A percentile compares a stretch with the other conserved stretches of the same genome.
phyloP scores from a whole-genome alignment of 1,140 invertebrate species.

The Drosophila littoralis region DNA sequence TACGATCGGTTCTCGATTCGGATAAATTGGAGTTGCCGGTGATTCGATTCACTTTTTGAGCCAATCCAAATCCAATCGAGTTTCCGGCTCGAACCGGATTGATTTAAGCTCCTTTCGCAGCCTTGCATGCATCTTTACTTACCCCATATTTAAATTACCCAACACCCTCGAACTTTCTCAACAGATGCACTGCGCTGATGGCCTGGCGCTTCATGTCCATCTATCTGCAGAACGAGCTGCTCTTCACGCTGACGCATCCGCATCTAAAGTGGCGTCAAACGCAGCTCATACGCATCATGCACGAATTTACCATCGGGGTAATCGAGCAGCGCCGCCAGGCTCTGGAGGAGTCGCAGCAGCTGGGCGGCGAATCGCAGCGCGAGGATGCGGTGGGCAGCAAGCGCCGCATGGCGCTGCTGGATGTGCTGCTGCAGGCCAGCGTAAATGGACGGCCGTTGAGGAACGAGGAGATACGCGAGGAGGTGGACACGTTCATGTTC shows the following conservation, averaged over 20 bases:
- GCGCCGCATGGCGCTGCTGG: constrained; percentile 88
- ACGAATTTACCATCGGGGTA: constrained; percentile 88
- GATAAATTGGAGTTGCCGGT: too few relatives aligned
- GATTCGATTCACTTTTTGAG: too few relatives aligned
- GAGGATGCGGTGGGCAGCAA: constrained; percentile 75
- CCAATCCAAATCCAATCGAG: too few relatives aligned
- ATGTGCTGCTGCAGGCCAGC: constrained; percentile 87
- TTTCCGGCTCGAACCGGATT: too few relatives aligned
- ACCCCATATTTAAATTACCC: too few relatives aligned
- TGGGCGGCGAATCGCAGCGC: neutral
- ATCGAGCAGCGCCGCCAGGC: constrained; percentile 79
- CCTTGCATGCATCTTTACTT: too few relatives aligned
- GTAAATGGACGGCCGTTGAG: constrained; percentile 85
- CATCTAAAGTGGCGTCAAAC: constrained; percentile 85
- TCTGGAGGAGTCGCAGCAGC: constrained; percentile 26
- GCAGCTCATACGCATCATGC: constrained; percentile 87
- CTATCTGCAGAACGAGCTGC: constrained; percentile 57
- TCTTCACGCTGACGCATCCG: constrained; percentile 67
- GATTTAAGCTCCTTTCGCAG: too few relatives aligned
- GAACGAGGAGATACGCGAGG: constrained; percentile 88
- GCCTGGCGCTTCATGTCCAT: constrained; percentile 64
- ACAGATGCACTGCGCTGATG: constrained; percentile 66
- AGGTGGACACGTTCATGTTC: constrained; percentile 90
- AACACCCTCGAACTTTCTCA: neutral
- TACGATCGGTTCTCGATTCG: too few relatives aligned